phyloP scores from a whole-genome alignment of 2,113 vertebrate genomes.

The Mus pahari region DNA sequence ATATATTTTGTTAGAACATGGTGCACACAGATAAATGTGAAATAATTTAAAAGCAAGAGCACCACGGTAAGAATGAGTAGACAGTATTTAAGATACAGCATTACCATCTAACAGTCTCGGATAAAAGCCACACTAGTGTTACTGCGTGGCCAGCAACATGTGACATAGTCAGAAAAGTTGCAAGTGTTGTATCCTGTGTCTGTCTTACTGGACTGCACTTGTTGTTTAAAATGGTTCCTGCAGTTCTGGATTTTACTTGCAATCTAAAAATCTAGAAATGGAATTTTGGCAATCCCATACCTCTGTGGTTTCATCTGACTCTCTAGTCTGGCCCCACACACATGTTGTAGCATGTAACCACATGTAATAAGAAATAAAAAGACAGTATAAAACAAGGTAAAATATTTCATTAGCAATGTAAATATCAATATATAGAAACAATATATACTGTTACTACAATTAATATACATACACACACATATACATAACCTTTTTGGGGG shows the following conservation, averaged over 20 bases:
- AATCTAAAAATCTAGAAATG: not conserved
- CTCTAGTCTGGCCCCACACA: not conserved
- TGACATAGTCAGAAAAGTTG: not conserved
- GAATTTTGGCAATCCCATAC: not conserved
- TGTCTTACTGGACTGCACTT: not conserved
- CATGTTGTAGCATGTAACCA: not conserved
- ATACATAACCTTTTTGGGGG: not conserved
- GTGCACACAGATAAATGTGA: not conserved
- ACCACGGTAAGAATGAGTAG: not conserved
- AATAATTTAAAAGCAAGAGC: not conserved
- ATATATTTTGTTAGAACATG: not conserved
- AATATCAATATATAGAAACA: not conserved
- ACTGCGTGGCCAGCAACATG: not conserved
- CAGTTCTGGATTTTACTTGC: not conserved
- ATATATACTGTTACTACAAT: too few relatives aligned
- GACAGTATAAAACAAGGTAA: not conserved
- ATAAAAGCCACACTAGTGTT: not conserved
- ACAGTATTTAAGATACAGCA: not conserved
- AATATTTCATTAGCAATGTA: not conserved
- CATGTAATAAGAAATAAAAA: not conserved
- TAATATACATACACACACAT: not conserved
- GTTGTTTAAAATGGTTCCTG: not conserved
- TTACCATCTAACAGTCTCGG: not conserved
- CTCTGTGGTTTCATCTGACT: not conserved
- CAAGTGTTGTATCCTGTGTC: not conserved